phyloP scores from a whole-genome alignment of 2,113 vertebrate species.

The Motacilla tschutschensis region DNA sequence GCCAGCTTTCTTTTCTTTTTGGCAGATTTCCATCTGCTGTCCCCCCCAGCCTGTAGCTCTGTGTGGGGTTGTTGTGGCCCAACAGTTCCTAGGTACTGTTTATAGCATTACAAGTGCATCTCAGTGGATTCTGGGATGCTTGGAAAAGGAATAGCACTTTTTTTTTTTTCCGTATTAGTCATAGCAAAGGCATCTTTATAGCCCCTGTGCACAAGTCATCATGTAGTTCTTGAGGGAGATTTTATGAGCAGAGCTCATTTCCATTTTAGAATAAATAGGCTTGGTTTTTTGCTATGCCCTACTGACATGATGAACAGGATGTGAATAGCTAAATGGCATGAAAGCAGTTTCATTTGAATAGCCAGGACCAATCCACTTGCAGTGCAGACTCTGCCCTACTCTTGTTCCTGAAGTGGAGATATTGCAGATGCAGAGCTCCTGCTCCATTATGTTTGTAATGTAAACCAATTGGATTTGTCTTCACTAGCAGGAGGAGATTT shows the following conservation, averaged over 20 bases:
- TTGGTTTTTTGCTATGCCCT: neutral
- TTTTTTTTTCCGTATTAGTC: constrained; percentile 5
- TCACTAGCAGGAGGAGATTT: constrained; percentile 1
- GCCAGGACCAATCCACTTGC: neutral
- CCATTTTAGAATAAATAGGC: constrained; percentile 6
- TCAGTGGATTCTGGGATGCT: neutral
- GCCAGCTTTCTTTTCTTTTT: neutral
- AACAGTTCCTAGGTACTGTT: neutral
- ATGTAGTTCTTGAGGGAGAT: constrained; percentile 1
- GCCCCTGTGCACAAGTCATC: constrained; percentile 16
- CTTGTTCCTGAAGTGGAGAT: neutral
- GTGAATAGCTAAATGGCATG: neutral
- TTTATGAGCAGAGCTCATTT: constrained; percentile 20
- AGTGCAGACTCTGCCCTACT: neutral
- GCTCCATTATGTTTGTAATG: neutral
- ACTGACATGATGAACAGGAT: constrained; percentile 12
- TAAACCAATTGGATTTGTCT: constrained; percentile 2
- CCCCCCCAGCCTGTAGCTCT: too few relatives aligned
- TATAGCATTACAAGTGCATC: neutral
- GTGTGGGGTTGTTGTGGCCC: neutral
- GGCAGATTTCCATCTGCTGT: neutral
- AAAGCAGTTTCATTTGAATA: neutral
- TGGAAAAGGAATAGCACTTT: neutral
- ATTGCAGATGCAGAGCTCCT: neutral
- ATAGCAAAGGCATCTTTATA: constrained; percentile 34